phyloP scores from a whole-genome alignment of 2,113 vertebrate species.

The Cariama cristata region DNA sequence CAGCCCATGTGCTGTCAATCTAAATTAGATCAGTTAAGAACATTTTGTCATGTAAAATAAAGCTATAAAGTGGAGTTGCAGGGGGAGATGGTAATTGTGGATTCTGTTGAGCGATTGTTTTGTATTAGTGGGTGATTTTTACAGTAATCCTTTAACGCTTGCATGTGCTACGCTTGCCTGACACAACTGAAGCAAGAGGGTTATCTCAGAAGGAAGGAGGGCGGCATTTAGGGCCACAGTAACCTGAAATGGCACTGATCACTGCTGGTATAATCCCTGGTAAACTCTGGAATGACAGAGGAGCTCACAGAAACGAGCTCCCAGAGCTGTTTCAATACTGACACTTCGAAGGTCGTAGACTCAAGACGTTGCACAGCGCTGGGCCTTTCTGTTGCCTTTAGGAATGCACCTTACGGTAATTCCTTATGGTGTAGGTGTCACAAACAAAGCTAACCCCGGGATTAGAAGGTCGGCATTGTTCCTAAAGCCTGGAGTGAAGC shows the following conservation, averaged over 20 bases:
- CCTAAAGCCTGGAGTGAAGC: not conserved
- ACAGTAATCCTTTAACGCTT: not conserved
- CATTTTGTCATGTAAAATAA: slow-evolving; percentile 38
- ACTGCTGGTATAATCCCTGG: not conserved
- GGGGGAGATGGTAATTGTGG: slow-evolving; percentile 28
- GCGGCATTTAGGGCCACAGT: not conserved
- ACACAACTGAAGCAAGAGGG: not conserved
- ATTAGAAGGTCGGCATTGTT: not conserved
- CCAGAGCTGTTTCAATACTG: rapidly evolving
- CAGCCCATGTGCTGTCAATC: slow-evolving; percentile 46
- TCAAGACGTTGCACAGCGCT: too few species aligned
- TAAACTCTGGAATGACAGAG: not conserved
- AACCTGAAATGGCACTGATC: rapidly evolving
- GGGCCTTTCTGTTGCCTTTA: not conserved
- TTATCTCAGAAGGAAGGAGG: not conserved
- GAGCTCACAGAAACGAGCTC: not conserved
- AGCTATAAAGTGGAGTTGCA: slow-evolving; percentile 10
- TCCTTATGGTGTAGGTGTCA: not conserved
- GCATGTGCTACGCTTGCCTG: not conserved
- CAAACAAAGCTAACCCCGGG: not conserved
- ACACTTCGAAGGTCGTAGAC: rapidly evolving
- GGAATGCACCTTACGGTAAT: rapidly evolving
- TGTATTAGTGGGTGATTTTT: not conserved
- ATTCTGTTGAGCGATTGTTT: slow-evolving; percentile 17
- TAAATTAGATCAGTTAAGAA: slow-evolving; percentile 48